A percentile compares a stretch with the other conserved stretches of the same genome.
phyloP scores from a whole-genome alignment of 2,888 invertebrate species.

The Psylliodes chrysocephalus region DNA sequence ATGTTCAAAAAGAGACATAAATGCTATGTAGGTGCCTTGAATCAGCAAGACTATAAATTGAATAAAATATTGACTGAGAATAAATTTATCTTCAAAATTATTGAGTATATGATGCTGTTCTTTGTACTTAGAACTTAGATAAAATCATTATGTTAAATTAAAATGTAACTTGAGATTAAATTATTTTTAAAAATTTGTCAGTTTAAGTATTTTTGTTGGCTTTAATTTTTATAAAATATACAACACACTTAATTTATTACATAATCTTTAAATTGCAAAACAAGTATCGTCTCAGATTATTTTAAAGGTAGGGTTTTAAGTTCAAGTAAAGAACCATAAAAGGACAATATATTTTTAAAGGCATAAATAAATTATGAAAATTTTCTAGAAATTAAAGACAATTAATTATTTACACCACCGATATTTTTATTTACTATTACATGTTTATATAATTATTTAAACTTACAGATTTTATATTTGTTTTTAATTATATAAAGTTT shows the following conservation, averaged over 20 bases:
- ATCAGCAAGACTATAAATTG: constrained; percentile 3
- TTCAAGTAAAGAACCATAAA: too few species aligned
- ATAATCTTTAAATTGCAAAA: too few species aligned
- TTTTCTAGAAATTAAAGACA: too few species aligned
- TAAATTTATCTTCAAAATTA: neutral
- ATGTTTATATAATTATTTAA: too few species aligned
- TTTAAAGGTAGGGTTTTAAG: too few species aligned
- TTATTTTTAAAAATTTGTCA: neutral
- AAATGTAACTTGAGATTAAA: neutral
- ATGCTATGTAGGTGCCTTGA: neutral
- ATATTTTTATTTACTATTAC: too few species aligned
- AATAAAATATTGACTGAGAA: constrained; percentile 1
- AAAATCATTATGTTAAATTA: neutral
- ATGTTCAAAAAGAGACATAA: neutral
- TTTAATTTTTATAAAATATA: neutral
- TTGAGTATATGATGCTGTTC: neutral
- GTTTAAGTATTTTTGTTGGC: neutral
- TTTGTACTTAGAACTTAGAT: neutral
- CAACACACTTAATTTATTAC: too few species aligned
- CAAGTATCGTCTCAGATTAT: too few species aligned
- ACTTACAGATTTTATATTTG: too few species aligned
- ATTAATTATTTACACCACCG: too few species aligned
- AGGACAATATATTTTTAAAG: too few species aligned
- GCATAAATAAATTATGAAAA: too few species aligned
- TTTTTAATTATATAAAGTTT: neutral